Evolutionary conservation across 1,140 invertebrate genomes (phyloP), one percentile per base, ranked within the genome.

Genomic region (Macrobrachium rosenbergii): DNA sequence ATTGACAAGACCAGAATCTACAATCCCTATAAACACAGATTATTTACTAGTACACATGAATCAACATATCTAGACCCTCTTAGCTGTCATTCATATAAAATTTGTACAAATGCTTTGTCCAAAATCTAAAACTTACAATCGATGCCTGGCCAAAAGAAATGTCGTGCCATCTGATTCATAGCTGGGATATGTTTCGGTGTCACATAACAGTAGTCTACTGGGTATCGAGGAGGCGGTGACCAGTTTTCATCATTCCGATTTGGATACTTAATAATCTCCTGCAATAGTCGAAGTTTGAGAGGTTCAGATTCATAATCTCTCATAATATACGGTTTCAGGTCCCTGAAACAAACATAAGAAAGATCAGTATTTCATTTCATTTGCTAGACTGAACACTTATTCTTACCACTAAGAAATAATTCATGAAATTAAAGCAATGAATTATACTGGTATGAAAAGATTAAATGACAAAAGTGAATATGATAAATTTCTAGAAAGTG

Each of bases 71-170:
- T 21, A 78, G 28, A 52, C 52, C 52, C 52, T 10, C 52, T 52
- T 52, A 12, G 7, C 8, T 10, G 7, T 5, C 7, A 12, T 52
- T 52, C 52, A 52, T 8, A 52, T 10, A 12, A 8, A 52, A 52
- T 52, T 10, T 52, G 0, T 10, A 52, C 52, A 52, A 52, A 52
- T 52, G 52, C 7, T 0, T 8, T 52, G 6, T 37, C 0, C 23
- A 2, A 17, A 10, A 17, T 6, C 3, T 23, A 89, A 77, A 23
- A 86, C 94, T 94, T 92, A 97, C 96, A 93, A 92, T 98, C 97
- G 88, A 98, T 96, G 59, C 96, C 96, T 14, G 96, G 95, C 97
- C 97, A 98, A 92, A 98, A 98, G 91, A 95, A 96, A 90, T 95
- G 94, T 87, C 94, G 94, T 79, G 96, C 96, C 14, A 98, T 91